Conservation (phyloP, 2,888 invertebrate genomes). For the Lasioglossum villosulum region DNA sequence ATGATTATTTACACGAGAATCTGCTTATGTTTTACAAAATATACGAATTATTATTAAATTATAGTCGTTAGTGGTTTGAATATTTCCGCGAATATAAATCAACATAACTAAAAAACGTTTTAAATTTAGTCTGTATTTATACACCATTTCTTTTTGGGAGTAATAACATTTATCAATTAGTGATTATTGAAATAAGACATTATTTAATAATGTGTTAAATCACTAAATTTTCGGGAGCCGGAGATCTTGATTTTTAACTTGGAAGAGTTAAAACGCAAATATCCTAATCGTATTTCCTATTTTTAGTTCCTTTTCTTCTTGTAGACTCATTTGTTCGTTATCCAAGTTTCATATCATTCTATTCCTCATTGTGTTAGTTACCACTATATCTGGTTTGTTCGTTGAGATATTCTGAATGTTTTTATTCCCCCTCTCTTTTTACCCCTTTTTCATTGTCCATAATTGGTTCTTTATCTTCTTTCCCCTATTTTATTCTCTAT, state of each 20-base stretch:
- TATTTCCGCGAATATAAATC: too few relatives aligned
- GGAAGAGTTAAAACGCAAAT: neutral
- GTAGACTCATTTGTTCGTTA: neutral
- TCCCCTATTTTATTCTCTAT: neutral
- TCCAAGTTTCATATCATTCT: neutral
- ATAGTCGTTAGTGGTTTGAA: too few relatives aligned
- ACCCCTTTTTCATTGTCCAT: neutral
- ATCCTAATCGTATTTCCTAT: neutral
- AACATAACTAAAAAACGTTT: neutral
- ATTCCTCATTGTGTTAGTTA: neutral
- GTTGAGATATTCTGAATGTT: neutral
- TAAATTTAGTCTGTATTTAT: neutral
- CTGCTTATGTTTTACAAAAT: neutral
- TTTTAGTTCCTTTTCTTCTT: neutral
- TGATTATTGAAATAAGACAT: neutral
- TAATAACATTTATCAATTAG: too few relatives aligned
- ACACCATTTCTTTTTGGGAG: neutral
- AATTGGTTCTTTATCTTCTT: neutral
- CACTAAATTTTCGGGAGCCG: neutral
- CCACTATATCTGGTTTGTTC: neutral
- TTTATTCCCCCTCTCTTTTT: neutral
- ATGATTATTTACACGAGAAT: neutral
- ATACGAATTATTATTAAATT: neutral
- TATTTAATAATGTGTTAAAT: too few relatives aligned
- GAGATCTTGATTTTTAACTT: neutral